Evolutionary conservation across 2,797 vertebrate species (phyloP), one percentile per base, ranked within the genome.

Genomic region (Mus caroli): DNA sequence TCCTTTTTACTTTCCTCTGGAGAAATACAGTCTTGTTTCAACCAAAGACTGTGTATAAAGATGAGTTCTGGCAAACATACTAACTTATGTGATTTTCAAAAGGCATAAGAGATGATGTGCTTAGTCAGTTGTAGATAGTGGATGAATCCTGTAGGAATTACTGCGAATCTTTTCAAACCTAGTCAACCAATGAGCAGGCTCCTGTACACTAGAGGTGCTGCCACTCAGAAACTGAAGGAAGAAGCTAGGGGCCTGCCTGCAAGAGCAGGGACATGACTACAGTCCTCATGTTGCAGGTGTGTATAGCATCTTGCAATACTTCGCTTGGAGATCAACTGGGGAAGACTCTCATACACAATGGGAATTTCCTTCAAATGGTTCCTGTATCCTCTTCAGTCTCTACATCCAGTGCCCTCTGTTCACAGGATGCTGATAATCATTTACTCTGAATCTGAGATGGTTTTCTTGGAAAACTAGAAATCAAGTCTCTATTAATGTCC

Each of bases 41-140:
- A 54, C 60, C 46, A 89, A 80, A n/a, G 15, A 28, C 22, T 13
- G n/a, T 1, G 6, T 69, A 69, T 75, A 91, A 31, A 75, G 78
- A 78, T 50, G 43, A 92, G 83, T 64, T 73, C 78, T 82, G 8
- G 73, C 82, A 69, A 78, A 86, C 19, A 50, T 50, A 50, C 10
- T 50, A 50, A 88, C 52, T 82, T 94, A 94, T 82, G 88, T 17
- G 58, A 69, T 92, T 96, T 93, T 95, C 9, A 71, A 94, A 92
- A 93, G 76, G 95, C 67, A 69, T 78, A 85, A 10, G 3, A 77
- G 28, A 69, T 86, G 64, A 92, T 71, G 22, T 79, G 73, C 43
- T 95, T 95, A 50, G 28, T 85, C 20, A 75, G 67, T 93, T 82
- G 96, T 5, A 95, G 60, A 54, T 64, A 90, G 92, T 4, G 40